Evolutionary conservation across 2,797 vertebrate species (phyloP), one percentile per base, ranked within the genome.

Genomic region (Hippopotamyrus pictus): DNA sequence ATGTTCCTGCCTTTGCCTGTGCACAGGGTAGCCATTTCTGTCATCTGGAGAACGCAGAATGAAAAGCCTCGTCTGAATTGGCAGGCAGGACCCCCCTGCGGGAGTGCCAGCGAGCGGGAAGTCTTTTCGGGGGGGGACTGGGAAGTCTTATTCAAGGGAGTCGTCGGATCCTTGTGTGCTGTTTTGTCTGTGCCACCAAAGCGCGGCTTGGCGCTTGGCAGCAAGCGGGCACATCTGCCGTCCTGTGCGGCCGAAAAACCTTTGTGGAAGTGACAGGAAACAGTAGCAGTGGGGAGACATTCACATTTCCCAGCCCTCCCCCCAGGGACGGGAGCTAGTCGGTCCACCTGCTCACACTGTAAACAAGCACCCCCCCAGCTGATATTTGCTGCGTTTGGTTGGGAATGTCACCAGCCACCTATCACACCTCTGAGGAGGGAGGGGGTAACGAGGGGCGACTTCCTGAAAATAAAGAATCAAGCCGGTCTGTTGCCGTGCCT

Each of bases 191-290:
- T 2, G 46, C 46, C 22, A 85, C 87, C 88, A 50, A 48, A 82
- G 41, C 87, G 19, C 59, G 73, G 22, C 88, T 51, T 37, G 65
- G 50, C 46, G 73, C 48, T 79, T 79, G 88, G 88, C 69, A 79
- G 88, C 88, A 12, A 44, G 25, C 33, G 9, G 4, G 69, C 69
- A 79, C 88, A 88, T 88, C 88, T 88, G 88, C 88, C 46, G 59
- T 50, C 19, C 87, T 88, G 22, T 29, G 41, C 59, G 65, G 88
- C 46, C 48, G 44, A 53, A 54, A 51, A 79, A 22, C 88, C 69
- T 84, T 88, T 76, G 50, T 53, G 50, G 17, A 53, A 76, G 29
- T 79, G 88, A 79, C 65, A 88, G 88, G 73, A 54, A 69, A 46
- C 19, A 25, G 87, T 48, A 65, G n/a, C 87, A 22, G 46, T 17